phyloP scores from a whole-genome alignment of 2,113 vertebrate genomes.

The Chunga burmeisteri region DNA sequence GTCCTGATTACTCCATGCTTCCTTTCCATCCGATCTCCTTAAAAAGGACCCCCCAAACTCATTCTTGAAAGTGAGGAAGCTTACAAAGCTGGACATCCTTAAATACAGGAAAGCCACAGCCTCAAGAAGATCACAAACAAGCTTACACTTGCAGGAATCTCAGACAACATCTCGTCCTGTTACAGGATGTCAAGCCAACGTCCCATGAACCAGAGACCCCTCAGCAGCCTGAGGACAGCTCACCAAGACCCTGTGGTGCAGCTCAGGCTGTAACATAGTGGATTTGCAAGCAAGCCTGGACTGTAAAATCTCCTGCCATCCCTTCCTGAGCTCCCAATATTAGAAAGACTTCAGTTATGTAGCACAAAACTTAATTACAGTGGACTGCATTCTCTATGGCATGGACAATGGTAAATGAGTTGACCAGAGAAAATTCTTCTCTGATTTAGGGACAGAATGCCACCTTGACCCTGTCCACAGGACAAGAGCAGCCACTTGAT shows the following conservation, averaged over 20 bases:
- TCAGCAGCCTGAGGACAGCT: neutral
- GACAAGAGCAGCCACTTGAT: neutral
- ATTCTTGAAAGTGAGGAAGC: neutral
- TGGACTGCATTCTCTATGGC: neutral
- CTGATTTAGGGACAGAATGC: neutral
- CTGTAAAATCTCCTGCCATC: neutral
- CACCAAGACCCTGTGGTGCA: neutral
- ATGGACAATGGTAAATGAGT: neutral
- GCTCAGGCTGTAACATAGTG: neutral
- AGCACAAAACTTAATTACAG: neutral
- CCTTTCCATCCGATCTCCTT: neutral
- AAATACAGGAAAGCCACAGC: neutral
- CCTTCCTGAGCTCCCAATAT: neutral
- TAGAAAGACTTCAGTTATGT: neutral
- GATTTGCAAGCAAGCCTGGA: neutral
- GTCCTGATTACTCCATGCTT: neutral
- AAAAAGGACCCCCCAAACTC: neutral
- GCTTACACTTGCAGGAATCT: neutral
- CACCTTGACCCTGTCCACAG: neutral
- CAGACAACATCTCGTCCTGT: neutral
- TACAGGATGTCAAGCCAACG: neutral
- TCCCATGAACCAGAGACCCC: neutral
- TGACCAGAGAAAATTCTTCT: neutral
- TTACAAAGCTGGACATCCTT: neutral
- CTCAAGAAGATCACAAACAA: neutral